Evolutionary conservation across 2,113 vertebrate species (phyloP), one percentile per base, ranked within the genome.

Genomic region (Todiramphus saurophagus): DNA sequence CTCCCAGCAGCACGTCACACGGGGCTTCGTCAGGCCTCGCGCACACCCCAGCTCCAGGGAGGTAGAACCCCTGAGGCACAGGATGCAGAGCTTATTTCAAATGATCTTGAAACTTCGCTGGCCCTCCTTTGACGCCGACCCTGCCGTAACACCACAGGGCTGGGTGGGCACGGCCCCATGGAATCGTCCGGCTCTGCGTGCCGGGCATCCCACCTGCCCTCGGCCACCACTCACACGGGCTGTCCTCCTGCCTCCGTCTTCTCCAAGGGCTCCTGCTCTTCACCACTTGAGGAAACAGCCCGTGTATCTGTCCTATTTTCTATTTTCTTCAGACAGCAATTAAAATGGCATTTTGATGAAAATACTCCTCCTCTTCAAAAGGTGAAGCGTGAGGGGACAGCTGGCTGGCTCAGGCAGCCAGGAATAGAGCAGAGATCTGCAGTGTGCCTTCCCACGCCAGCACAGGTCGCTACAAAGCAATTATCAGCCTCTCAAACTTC

Each of bases 321-420:
- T 76, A 2, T 68, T 35, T 94, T 78, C 63, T 78, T 75, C 83
- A 84, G 73, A 53, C 51, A 72, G 73, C 77, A 93, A 89, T 93
- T 93, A 72, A 67, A 94, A 75, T 11, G 59, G 66, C 39, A 59
- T 84, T 94, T 87, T 87, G 77, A 78, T 90, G 88, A 91, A 90
- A 94, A 93, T 28, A 64, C 24, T 90, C 25, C 72, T 90, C 44
- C 37, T 89, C 43, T 78, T 73, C 6, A 4, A 79, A 72, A 95
- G 90, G 94, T 87, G 78, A 89, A 82, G 58, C 6, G 2, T 0
- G 0, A 84, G 39, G 70, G 85, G 74, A 48, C 23, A 75, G 69
- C 35, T 81, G 79, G 68, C 68, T 84, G 74, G 72, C 83, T 88
- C 35, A 39, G 50, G 67, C 82, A 87, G 80, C 44, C 68, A 93